These are phyloP conservation scores for Enteromius treurensis DNA, from an alignment of 2,797 vertebrate species.

Conservation along the genomic window DNA sequence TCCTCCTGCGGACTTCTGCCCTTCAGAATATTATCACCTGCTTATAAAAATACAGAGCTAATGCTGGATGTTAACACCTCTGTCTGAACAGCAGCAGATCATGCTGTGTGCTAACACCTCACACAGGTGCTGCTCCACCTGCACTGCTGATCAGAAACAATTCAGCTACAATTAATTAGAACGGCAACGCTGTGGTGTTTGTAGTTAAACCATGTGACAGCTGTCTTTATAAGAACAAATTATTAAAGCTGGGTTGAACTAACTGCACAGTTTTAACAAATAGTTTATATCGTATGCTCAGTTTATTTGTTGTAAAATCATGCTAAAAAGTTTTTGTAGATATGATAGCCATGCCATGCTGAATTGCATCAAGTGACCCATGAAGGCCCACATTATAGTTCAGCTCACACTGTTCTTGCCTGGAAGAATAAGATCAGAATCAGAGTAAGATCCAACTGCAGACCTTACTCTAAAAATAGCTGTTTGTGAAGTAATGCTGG, in stretches of 20 bases:
- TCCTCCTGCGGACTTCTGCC: not conserved
- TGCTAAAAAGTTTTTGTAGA: no score
- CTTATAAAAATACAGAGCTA: not conserved
- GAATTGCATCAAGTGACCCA: not conserved
- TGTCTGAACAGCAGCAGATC: not conserved
- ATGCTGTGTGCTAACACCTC: not conserved
- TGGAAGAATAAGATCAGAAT: not conserved
- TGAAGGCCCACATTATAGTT: not conserved
- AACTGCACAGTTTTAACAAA: not conserved
- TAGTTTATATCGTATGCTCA: not conserved
- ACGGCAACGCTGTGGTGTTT: not conserved
- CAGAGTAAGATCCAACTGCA: not conserved
- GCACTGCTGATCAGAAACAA: not conserved
- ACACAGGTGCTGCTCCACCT: no score
- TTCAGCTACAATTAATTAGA: not conserved
- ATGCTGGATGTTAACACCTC: slow-evolving; percentile 29
- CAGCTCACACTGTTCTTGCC: not conserved
- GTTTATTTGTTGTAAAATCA: not conserved
- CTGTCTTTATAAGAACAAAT: not conserved
- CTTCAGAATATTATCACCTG: not conserved
- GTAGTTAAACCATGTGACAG: not conserved
- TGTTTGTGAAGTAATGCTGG: not conserved
- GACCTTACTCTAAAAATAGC: slow-evolving; percentile 25
- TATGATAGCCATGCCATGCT: no score
- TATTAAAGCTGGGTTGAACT: not conserved